Evolutionary conservation across 2,888 invertebrate genomes (phyloP).

Genomic region (Erebia aethiops): DNA sequence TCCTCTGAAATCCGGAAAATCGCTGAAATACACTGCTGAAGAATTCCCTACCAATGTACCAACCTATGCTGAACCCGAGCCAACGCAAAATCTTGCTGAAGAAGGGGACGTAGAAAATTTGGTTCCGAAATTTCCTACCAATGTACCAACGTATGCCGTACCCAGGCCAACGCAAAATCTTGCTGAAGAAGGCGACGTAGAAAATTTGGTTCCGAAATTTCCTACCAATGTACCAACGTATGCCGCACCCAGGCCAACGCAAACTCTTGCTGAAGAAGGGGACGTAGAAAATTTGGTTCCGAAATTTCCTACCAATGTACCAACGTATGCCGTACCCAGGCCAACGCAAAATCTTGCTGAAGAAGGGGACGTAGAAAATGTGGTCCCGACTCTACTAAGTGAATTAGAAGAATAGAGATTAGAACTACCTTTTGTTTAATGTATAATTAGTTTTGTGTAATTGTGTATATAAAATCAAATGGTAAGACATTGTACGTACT

Average conservation of each 20-base stretch:
- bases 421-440: background rate
- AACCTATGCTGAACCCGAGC: constrained; percentile 1
- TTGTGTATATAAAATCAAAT: constrained; percentile 12
- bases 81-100: constrained; percentile 4
- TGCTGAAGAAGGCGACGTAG: background rate
- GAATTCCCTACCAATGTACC: constrained; percentile 32
- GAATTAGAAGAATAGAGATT: background rate
- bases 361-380: constrained; percentile 16
- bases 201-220: constrained; percentile 27
- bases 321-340: background rate
- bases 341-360: constrained; percentile 4
- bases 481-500: background rate
- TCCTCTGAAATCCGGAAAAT: constrained; percentile 45
- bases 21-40: constrained; percentile 37
- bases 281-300: background rate
- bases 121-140: constrained; percentile 30
- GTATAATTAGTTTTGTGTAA: background rate
- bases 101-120: background rate
- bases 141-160: background rate
- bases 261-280: constrained; percentile 8
- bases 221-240: background rate
- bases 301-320: constrained; percentile 32
- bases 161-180: constrained; percentile 9
- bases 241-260: background rate
- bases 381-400: constrained; percentile 14